Percentiles rank a stretch among this genome's conserved stretches.
Conservation (phyloP, 2,113 vertebrate genomes). For the Illadopsis cleaveri region DNA sequence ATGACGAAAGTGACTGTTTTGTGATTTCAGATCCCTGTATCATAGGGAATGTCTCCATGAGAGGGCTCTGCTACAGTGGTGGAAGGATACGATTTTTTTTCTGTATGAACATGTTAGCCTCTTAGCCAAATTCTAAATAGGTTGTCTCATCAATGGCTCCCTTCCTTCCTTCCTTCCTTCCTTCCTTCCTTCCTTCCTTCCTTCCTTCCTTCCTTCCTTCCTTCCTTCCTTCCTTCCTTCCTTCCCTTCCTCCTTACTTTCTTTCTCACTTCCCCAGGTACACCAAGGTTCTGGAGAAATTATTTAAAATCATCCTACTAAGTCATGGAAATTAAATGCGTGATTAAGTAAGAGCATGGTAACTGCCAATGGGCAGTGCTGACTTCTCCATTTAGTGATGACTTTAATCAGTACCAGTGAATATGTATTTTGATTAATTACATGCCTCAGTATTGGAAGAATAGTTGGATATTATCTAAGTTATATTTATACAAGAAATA, state of each 20-base stretch:
- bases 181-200: neutral
- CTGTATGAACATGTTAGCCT: neutral
- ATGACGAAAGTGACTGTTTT: neutral
- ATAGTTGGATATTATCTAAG: neutral
- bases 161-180: too few species aligned
- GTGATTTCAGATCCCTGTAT: neutral
- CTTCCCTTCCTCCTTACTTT: accelerated
- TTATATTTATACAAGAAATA: neutral
- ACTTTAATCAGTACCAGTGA: neutral
- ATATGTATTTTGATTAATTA: neutral
- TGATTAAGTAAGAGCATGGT: neutral
- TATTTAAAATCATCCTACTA: neutral
- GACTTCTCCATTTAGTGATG: neutral
- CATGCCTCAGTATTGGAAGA: neutral
- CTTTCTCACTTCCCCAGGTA: neutral
- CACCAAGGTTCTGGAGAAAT: neutral
- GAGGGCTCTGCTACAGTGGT: neutral
- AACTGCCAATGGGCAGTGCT: neutral
- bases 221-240: too few species aligned
- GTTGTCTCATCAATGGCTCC: neutral
- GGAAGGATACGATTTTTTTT: neutral
- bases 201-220: neutral
- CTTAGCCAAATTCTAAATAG: neutral
- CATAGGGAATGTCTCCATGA: neutral
- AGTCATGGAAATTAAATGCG: neutral